Base-by-base conservation (phyloP, 1,140 invertebrate species). In the Odontomachus brunneus region DNA sequence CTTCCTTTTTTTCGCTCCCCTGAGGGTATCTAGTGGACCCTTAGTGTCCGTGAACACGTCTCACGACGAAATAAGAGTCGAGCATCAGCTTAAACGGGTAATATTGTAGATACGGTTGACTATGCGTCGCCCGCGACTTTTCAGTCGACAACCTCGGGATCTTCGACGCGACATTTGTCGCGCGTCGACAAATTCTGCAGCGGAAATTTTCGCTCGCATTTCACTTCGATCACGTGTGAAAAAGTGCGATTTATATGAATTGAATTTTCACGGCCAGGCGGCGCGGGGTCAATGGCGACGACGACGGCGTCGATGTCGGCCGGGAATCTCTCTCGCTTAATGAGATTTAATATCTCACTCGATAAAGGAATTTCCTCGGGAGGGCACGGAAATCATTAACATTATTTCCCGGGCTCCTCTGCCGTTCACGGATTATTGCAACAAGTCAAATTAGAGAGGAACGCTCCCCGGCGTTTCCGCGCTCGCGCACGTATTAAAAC, bases 281-380 rank as follows among this genome's bases (percentile, higher is more conserved):
- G 14, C 24, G 59, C 22, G 4, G 26, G n/a, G 22, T 5, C 9
- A 1, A 44, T 7, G 38, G 9, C 38, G 38, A 11, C 38, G 38
- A 11, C 38, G 3, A 7, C 3, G 9, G 38, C 38, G 38, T 2
- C 29, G 29, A 5, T 19, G 71, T 17, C 69, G 69, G 17, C 26
- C 48, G 57, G 26, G 26, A 55, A 55, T 76, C 26, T 53, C 9
- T 51, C 22, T 33, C 3, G 11, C 48, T 76, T 66, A 76, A 76
- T 76, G 49, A 66, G 74, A 76, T 76, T 76, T 76, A 76, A 76
- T 76, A 76, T 66, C 62, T 66, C 49, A 55, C 29, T 66, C 26
- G 60, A 53, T 76, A 76, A 65, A 66, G 62, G 26, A 76, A 38
- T 55, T 9, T 1, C 26, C 19, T 66, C 48, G 48, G 60, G n/a